Percentiles rank a stretch among this genome's conserved stretches.
Conservation (phyloP, 2,888 invertebrate species). For the Phytoseiulus persimilis region DNA sequence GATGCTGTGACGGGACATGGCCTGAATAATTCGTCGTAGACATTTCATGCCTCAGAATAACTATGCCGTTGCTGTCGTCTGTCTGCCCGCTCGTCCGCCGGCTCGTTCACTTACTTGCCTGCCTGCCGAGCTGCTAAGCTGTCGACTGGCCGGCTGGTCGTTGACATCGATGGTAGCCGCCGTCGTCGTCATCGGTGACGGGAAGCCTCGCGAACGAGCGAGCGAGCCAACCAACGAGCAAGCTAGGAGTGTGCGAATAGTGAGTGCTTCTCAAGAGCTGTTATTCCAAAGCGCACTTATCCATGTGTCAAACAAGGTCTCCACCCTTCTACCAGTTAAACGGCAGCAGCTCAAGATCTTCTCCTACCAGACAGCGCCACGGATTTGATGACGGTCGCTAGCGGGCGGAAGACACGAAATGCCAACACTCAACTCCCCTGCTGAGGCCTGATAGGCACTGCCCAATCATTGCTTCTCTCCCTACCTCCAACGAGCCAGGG, state of each 20-base stretch:
- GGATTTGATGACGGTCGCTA: too few species aligned
- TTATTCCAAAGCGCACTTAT: background rate
- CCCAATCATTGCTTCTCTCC: background rate
- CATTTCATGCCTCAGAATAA: background rate
- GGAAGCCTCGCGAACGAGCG: background rate
- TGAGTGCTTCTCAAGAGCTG: background rate
- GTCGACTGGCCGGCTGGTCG: background rate
- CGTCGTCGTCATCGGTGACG: background rate
- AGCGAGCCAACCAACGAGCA: too few species aligned
- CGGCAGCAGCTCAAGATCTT: background rate
- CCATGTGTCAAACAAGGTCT: background rate
- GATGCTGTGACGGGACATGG: background rate
- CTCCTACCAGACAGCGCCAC: background rate
- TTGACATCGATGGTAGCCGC: background rate
- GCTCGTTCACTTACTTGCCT: background rate
- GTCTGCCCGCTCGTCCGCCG: background rate
- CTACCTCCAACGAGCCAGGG: background rate
- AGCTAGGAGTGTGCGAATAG: too few species aligned
- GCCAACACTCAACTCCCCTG: too few species aligned
- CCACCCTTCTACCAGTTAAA: background rate
- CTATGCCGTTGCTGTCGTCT: background rate
- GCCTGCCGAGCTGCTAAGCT: background rate
- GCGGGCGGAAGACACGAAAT: too few species aligned
- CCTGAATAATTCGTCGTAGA: slow-evolving; percentile 5
- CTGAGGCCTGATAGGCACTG: background rate